Percentiles rank a stretch among this genome's conserved stretches.
These are phyloP conservation scores for Recurvirostra avosetta DNA, from an alignment of 2,113 vertebrate genomes.

Conservation along the genomic window DNA sequence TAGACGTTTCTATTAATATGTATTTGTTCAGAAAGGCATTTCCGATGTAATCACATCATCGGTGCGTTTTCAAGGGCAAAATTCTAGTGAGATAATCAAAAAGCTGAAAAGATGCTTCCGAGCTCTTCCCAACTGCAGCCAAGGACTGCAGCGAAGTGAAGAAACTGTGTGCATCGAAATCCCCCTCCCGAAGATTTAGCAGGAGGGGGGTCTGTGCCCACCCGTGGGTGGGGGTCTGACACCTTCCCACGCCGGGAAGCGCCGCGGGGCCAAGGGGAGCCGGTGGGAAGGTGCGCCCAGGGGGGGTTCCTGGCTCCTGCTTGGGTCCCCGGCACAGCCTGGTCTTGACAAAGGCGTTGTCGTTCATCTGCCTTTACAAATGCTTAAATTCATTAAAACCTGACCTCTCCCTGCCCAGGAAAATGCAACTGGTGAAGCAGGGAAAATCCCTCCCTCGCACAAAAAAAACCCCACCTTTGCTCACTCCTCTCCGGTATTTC, in stretches of 20 bases:
- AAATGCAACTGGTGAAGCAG: background rate
- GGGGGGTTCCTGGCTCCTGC: background rate
- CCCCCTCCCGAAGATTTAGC: background rate
- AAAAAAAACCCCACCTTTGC: background rate
- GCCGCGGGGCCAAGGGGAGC: background rate
- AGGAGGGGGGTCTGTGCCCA: background rate
- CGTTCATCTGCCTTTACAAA: background rate
- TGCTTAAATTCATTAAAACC: background rate
- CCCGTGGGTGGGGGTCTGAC: background rate
- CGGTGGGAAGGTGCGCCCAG: background rate
- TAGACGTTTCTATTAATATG: background rate
- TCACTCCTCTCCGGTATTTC: background rate
- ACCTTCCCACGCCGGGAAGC: background rate
- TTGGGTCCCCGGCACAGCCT: background rate
- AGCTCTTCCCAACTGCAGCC: background rate
- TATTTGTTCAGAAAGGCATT: slow-evolving; percentile 13
- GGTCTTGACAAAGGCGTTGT: fast-evolving
- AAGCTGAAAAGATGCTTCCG: background rate
- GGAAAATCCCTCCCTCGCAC: background rate
- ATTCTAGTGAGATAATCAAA: background rate
- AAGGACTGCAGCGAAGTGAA: background rate
- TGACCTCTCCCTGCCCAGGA: background rate
- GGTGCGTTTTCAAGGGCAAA: background rate
- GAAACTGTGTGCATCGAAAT: background rate
- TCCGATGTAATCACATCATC: slow-evolving; percentile 6